phyloP scores from a whole-genome alignment of 2,888 invertebrate genomes.

The Cremastinae sp. region DNA sequence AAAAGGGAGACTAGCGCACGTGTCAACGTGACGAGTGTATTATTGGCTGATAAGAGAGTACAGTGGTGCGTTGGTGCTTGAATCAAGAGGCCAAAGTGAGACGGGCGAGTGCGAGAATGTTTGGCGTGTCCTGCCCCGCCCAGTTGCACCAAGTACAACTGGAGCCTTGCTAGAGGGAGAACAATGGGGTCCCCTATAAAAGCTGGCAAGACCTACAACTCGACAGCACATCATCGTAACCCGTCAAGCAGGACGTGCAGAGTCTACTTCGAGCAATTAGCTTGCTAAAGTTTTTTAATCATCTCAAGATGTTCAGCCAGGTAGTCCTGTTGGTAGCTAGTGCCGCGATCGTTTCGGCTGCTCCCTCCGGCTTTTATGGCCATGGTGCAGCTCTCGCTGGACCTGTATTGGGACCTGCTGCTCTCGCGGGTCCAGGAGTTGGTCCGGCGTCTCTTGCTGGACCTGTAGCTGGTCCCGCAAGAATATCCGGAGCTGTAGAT shows the following conservation, averaged over 20 bases:
- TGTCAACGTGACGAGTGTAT: slow-evolving; percentile 42
- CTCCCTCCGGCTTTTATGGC: slow-evolving; percentile 71
- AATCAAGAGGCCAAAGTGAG: slow-evolving; percentile 41
- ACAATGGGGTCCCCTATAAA: slow-evolving; percentile 72
- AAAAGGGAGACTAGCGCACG: slow-evolving; percentile 62
- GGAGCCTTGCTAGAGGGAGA: slow-evolving; percentile 32
- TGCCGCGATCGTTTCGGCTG: slow-evolving; percentile 72
- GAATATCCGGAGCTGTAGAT: slow-evolving; percentile 77
- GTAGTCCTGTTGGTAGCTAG: slow-evolving; percentile 70
- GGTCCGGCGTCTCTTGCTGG: slow-evolving; percentile 75
- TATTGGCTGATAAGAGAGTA: slow-evolving; percentile 66
- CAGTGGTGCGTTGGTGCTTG: slow-evolving; percentile 50
- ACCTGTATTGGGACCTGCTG: slow-evolving; percentile 73
- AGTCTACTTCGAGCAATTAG: slow-evolving; percentile 33
- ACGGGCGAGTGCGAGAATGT: slow-evolving; percentile 71
- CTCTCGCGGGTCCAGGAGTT: slow-evolving; percentile 71
- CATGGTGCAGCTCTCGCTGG: slow-evolving; percentile 73
- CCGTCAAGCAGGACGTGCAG: slow-evolving; percentile 61
- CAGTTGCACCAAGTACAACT: slow-evolving; percentile 64
- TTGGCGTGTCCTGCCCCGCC: slow-evolving; percentile 77
- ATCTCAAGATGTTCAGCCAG: slow-evolving; percentile 69
- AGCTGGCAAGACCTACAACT: slow-evolving; percentile 66
- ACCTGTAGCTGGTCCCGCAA: slow-evolving; percentile 74
- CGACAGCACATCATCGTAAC: slow-evolving; percentile 71
- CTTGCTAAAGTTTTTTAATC: slow-evolving; percentile 23